These are phyloP conservation scores for Zonitis immaculata DNA, from an alignment of 2,888 invertebrate species.

Conservation along the genomic window DNA sequence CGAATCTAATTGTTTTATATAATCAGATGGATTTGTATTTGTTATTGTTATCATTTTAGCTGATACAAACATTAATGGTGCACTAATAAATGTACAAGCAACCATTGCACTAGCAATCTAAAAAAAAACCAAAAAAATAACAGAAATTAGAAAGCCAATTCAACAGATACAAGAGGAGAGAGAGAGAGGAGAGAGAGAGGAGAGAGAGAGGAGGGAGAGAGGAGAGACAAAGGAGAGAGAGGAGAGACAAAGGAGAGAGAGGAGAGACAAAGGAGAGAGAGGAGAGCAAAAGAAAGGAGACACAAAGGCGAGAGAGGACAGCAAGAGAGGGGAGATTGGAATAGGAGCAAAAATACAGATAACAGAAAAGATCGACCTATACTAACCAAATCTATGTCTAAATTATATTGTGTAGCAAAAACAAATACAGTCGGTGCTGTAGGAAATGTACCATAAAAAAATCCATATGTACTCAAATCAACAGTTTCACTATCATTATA, in stretches of 20 bases:
- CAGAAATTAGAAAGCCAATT: no score
- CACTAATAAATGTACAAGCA: constrained; percentile 89
- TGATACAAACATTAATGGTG: constrained; percentile 92
- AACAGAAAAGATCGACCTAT: no score
- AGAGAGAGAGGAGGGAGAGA: no score
- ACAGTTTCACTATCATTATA: constrained; percentile 67
- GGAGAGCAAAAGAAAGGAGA: no score
- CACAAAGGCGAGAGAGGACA: no score
- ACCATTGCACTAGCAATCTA: constrained; percentile 93
- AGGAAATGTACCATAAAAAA: constrained; percentile 93
- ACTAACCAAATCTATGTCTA: constrained; percentile 80
- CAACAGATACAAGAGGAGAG: not conserved
- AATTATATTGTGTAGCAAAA: constrained; percentile 80
- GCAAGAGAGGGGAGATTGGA: no score
- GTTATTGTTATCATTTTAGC: constrained; percentile 86
- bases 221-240: no score
- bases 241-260: no score
- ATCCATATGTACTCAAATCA: constrained; percentile 86
- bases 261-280: no score
- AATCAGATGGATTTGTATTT: constrained; percentile 64
- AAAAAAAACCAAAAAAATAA: constrained; percentile 26
- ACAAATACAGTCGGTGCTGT: constrained; percentile 96
- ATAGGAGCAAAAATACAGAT: no score
- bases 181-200: not conserved
- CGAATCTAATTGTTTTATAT: constrained; percentile 67